phyloP scores from a whole-genome alignment of 2,797 vertebrate genomes.

The Pristis pectinata region DNA sequence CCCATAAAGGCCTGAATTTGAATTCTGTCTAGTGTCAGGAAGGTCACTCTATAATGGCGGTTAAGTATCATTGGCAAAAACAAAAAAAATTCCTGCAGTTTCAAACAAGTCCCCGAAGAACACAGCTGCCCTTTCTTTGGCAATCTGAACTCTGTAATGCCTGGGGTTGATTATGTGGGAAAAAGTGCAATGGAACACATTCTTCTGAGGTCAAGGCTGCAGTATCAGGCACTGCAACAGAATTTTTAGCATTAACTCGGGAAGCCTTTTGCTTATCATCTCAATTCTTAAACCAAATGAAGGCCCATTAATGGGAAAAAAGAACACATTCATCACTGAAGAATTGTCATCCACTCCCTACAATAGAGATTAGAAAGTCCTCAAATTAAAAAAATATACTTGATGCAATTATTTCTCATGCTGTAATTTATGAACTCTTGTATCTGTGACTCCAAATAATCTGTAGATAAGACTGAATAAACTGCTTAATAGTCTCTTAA shows the following conservation, averaged over 20 bases:
- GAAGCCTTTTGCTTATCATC: not conserved
- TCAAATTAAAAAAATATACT: not conserved
- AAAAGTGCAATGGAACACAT: constrained; percentile 36
- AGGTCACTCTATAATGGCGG: constrained; percentile 22
- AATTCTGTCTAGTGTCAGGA: constrained; percentile 16
- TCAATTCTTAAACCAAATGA: not conserved
- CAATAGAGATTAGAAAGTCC: not conserved
- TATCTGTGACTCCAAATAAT: not conserved
- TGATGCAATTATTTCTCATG: not conserved
- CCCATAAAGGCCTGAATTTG: not conserved
- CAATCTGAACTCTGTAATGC: constrained; percentile 27
- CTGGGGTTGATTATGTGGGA: constrained; percentile 38
- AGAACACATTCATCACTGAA: not conserved
- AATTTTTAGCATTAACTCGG: constrained; percentile 13
- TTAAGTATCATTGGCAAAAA: constrained; percentile 35
- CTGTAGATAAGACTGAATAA: not conserved
- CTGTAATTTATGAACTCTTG: not conserved
- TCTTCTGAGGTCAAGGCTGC: constrained; percentile 34
- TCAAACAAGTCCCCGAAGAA: constrained; percentile 34
- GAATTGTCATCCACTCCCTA: not conserved
- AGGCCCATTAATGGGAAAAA: not conserved
- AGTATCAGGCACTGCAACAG: constrained; percentile 13
- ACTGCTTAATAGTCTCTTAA: not conserved
- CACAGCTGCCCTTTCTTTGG: constrained; percentile 36
- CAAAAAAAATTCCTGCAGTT: constrained; percentile 32